Conservation (phyloP, 2,888 invertebrate species). For the Amblyteles armatorius region DNA sequence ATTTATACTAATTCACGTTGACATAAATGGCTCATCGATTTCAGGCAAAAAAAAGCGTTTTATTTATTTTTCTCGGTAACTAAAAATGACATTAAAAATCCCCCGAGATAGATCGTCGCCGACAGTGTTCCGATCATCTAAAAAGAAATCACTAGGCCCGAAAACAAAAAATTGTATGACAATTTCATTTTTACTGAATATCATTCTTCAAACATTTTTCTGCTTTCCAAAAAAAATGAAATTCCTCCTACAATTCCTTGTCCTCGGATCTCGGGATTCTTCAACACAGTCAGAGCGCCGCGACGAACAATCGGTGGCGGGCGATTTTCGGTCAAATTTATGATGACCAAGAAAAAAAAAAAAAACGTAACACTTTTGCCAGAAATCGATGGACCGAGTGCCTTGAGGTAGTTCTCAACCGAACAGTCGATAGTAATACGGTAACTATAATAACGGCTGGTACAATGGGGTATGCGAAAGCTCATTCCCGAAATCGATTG, state of each 20-base stretch:
- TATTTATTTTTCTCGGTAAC: not conserved
- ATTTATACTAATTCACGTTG: conserved; percentile 72
- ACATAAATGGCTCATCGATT: not conserved
- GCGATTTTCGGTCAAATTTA: no score
- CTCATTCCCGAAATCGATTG: conserved; percentile 49
- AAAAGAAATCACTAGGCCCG: not conserved
- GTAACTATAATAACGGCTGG: conserved; percentile 5
- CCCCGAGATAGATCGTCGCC: not conserved
- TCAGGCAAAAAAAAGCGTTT: not conserved
- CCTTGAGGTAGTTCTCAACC: conserved; percentile 3
- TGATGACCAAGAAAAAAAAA: not conserved
- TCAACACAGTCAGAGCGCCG: no score
- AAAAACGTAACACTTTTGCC: not conserved
- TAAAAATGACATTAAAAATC: not conserved
- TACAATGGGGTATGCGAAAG: conserved; percentile 1
- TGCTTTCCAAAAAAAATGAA: no score
- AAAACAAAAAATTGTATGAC: not conserved
- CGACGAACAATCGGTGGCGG: no score
- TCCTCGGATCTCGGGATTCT: no score
- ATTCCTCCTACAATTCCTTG: no score
- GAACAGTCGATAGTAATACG: conserved; percentile 41
- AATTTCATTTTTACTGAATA: not conserved
- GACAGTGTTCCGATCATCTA: not conserved
- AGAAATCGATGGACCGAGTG: not conserved
- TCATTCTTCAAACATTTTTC: not conserved